Base-by-base conservation (phyloP, 2,888 invertebrate genomes). In the Serrognathus titanus region DNA sequence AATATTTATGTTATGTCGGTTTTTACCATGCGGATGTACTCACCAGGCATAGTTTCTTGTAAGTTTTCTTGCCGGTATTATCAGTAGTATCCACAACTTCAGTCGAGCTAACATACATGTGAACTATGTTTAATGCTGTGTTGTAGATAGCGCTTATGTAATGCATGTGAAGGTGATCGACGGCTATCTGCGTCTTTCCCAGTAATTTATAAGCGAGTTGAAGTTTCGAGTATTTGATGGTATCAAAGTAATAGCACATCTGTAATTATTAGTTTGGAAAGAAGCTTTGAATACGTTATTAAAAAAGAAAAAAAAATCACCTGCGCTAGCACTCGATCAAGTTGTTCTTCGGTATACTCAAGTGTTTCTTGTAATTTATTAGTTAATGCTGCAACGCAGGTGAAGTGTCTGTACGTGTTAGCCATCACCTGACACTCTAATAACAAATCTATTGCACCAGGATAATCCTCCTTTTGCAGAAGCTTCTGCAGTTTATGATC, bases 111-210 rank as follows among this genome's bases (percentile, higher is more conserved):
- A 76, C 80, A 70, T 76, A 84, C 50, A 78, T 81, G 66, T 76
- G 81, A 1, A 83, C 74, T 1, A 82, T 80, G 2, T 80, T 80
- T 60, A 82, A 83, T 0, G 93, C 88, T 0, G 88, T 85, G 60
- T 89, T 90, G 64, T 92, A 96, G 11, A 97, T 92, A 0, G 94
- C 92, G 40, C 94, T 94, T 0, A 94, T 91, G 69, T 94, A 96
- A 74, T 97, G 95, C 85, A 97, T 95, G 66, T 94, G 93, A 8
- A 97, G 77, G 74, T 96, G 95, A 75, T 97, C 97, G 43, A 77
- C 75, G 0, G 95, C 94, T 2, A 90, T 88, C 77, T 95, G 88
- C 0, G 92, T 92, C 77, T 97, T 97, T 1, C 94, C 95, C 3
- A 98, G 78, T 16, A 97, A 80, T 39, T 85, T 84, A 72, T 96